Percentiles rank a stretch among this genome's conserved stretches.
phyloP scores from a whole-genome alignment of 1,140 invertebrate species.

The Ditylenchus dipsaci region DNA sequence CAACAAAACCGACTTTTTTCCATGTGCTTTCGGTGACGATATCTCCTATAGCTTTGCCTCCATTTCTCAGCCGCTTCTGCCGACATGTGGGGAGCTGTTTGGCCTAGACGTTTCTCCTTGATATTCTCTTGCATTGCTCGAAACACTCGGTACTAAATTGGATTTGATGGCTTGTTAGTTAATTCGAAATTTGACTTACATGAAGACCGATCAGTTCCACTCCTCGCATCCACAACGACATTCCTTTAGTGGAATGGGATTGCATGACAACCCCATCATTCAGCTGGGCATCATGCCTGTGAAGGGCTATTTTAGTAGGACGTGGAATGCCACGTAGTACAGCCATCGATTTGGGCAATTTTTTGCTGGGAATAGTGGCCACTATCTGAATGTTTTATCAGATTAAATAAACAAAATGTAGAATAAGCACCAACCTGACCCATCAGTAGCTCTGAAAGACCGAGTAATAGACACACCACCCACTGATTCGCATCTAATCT shows the following conservation, averaged over 20 bases:
- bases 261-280: not conserved
- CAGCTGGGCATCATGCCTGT: slow-evolving; percentile 5
- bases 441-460: slow-evolving; percentile 88
- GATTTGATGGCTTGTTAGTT: too few species aligned
- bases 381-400: slow-evolving; percentile 64
- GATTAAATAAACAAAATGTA: not conserved
- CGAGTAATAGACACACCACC: slow-evolving; percentile 68
- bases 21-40: slow-evolving; percentile 50
- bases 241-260: not conserved
- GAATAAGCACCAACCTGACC: slow-evolving; percentile 71
- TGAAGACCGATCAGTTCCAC: slow-evolving; percentile 53
- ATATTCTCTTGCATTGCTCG: slow-evolving; percentile 27
- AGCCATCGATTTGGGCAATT: slow-evolving; percentile 73
- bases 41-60: slow-evolving; percentile 51
- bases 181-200: slow-evolving; percentile 30
- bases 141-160: slow-evolving; percentile 44
- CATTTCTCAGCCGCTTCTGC: slow-evolving; percentile 56
- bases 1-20: slow-evolving; percentile 33
- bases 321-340: slow-evolving; percentile 42
- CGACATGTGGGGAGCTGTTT: slow-evolving; percentile 51
- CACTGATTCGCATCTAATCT: slow-evolving; percentile 85
- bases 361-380: slow-evolving; percentile 86
- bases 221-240: slow-evolving; percentile 47
- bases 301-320: slow-evolving; percentile 16
- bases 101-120: slow-evolving; percentile 25